A percentile compares a stretch with the other conserved stretches of the same genome.
These are phyloP conservation scores for Ridgeia piscesae DNA, from an alignment of 1,140 invertebrate species.

Conservation along the genomic window DNA sequence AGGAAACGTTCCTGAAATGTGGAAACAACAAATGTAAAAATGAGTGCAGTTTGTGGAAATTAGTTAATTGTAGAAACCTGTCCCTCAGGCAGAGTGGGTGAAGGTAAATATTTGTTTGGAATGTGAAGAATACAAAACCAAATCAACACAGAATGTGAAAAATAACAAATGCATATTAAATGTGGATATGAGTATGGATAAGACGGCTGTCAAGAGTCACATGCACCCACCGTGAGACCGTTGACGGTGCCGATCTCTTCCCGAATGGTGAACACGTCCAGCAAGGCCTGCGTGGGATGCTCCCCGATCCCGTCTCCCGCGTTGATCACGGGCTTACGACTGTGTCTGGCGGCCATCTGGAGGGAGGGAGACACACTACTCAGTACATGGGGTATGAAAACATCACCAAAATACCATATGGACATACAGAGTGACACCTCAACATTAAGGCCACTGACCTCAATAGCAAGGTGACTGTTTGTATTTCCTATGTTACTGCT, in stretches of 20 bases:
- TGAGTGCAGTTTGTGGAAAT: too few species aligned
- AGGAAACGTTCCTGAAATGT: too few species aligned
- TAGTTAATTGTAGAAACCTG: too few species aligned
- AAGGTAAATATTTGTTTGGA: too few species aligned
- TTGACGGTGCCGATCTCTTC: constrained; percentile 99
- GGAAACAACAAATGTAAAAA: too few species aligned
- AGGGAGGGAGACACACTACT: neutral
- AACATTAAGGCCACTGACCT: neutral
- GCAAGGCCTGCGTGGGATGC: constrained; percentile 95
- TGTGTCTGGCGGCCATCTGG: constrained; percentile 74
- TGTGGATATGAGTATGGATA: too few species aligned
- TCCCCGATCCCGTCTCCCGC: constrained; percentile 97
- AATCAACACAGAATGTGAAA: too few species aligned
- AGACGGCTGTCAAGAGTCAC: neutral
- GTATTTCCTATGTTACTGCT: neutral
- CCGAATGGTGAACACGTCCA: constrained; percentile 97
- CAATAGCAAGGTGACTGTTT: neutral
- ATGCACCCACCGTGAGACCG: constrained; percentile 71
- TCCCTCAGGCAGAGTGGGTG: too few species aligned
- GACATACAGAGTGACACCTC: too few species aligned
- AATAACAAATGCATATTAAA: too few species aligned
- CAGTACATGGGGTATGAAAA: neutral
- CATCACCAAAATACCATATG: too few species aligned
- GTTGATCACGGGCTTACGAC: constrained; percentile 90
- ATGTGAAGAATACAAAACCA: too few species aligned